These are phyloP conservation scores for Myrmecophaga tridactyla DNA, from an alignment of 2,113 vertebrate species.

Conservation along the genomic window DNA sequence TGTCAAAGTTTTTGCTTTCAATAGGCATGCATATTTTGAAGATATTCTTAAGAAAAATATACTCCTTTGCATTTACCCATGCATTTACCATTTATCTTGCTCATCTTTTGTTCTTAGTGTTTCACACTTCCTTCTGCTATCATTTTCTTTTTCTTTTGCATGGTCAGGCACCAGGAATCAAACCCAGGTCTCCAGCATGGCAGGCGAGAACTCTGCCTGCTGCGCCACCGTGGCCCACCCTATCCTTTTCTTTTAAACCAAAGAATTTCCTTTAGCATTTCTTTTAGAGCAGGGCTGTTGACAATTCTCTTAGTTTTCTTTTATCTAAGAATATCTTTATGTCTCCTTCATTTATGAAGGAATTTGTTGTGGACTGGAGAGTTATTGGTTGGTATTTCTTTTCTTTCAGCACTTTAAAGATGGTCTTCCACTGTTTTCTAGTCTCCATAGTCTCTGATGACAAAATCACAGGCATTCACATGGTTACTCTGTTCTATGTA, in stretches of 20 bases:
- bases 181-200: no score
- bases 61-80: background rate
- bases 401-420: background rate
- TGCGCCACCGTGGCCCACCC: no score
- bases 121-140: no score
- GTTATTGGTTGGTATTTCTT: background rate
- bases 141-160: background rate
- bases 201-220: no score
- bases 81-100: background rate
- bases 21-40: background rate
- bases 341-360: background rate
- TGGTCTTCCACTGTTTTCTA: background rate
- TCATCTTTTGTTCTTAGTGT: background rate
- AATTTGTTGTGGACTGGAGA: background rate
- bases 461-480: background rate
- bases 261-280: background rate
- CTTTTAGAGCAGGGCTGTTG: background rate
- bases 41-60: background rate
- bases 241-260: background rate
- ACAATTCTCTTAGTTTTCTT: background rate
- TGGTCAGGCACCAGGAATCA: no score
- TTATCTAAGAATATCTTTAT: background rate
- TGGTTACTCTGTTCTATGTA: background rate
- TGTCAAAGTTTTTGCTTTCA: background rate
- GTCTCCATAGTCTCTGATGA: background rate